Base-by-base conservation (phyloP, 2,888 invertebrate species). In the Pteria penguin region DNA sequence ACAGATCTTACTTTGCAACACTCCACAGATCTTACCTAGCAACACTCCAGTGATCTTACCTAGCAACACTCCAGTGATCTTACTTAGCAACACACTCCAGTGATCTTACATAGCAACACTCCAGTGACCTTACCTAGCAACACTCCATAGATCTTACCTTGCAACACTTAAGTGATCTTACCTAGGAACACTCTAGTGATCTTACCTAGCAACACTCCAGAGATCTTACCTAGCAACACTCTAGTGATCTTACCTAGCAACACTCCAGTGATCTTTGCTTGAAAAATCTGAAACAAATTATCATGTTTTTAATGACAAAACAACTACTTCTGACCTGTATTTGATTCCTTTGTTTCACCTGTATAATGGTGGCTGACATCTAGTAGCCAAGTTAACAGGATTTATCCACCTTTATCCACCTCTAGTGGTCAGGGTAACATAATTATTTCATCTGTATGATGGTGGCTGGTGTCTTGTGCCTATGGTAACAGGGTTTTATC, bases 41-140 rank as follows among this genome's bases (percentile, higher is more conserved):
- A 14, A 5, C 60, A 62, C 14, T n/a, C 14, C 24, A 54, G 26
- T 11, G 29, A 29, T 45, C 68, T 79, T 80, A 88, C 89, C 89
- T 86, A 29, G 87, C 87, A 33, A 88, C 87, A 31, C 76, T 83
- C 89, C 89, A 89, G 73, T 82, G 84, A 27, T 80, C 82, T 72
- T 82, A n/a, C n/a, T n/a, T n/a, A n/a, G n/a, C n/a, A n/a, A n/a
- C n/a, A n/a, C n/a, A n/a, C n/a, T n/a, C n/a, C n/a, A n/a, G n/a
- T n/a, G 52, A 52, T n/a, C 22, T n/a, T n/a, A 18, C 18, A 1
- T 52, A n/a, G 22, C 52, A 2, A 1, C n/a, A n/a, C n/a, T n/a
- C n/a, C n/a, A n/a, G n/a, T n/a, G n/a, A n/a, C n/a, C n/a, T n/a
- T n/a, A n/a, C n/a, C n/a, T n/a, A n/a, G n/a, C n/a, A n/a, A n/a